Conservation (phyloP, 2,888 invertebrate species). For the Drosophila neonasuta region DNA sequence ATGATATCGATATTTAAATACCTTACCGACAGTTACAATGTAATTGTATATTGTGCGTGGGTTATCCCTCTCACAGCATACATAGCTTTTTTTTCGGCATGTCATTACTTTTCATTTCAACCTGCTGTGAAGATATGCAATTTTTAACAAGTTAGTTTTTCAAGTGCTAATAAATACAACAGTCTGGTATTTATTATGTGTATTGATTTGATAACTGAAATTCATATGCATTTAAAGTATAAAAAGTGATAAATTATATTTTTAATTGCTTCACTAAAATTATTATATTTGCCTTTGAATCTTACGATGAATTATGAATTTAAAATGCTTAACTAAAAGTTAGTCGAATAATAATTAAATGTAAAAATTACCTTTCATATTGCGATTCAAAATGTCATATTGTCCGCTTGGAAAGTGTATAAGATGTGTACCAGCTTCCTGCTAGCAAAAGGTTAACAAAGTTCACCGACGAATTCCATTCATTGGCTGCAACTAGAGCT, state of each 20-base stretch:
- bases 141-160: too few relatives aligned
- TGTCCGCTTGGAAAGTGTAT: slow-evolving; percentile 48
- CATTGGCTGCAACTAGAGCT: slow-evolving; percentile 61
- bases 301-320: too few relatives aligned
- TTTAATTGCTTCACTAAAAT: not conserved
- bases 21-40: too few relatives aligned
- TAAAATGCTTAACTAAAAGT: not conserved
- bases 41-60: too few relatives aligned
- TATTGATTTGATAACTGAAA: not conserved
- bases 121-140: too few relatives aligned
- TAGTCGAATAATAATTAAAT: not conserved
- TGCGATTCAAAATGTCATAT: slow-evolving; percentile 15
- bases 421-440: slow-evolving; percentile 66
- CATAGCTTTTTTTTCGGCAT: too few relatives aligned
- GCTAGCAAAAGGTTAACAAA: slow-evolving; percentile 70
- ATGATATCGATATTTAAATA: too few relatives aligned
- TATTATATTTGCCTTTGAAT: too few relatives aligned
- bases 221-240: not conserved
- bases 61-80: too few relatives aligned
- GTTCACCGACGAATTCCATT: slow-evolving; percentile 73
- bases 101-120: too few relatives aligned
- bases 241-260: too few relatives aligned
- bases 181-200: not conserved
- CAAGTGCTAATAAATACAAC: too few relatives aligned
- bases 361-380: not conserved